Base-by-base conservation (phyloP, 2,888 invertebrate genomes). In the Chrysina gloriosa region DNA sequence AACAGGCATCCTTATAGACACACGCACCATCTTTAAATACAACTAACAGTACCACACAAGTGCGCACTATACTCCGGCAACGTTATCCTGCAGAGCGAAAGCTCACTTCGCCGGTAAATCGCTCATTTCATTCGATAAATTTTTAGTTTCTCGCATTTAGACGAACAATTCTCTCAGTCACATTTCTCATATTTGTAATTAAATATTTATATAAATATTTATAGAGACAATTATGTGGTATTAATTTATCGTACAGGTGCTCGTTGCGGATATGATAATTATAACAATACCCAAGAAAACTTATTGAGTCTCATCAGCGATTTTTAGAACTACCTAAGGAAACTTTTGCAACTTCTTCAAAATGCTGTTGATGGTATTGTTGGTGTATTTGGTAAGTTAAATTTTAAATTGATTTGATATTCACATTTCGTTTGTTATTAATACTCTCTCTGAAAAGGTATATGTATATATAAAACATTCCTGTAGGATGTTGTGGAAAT, bases 341-440 rank as follows among this genome's bases (percentile, higher is more conserved):
- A 39, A 9, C 14, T 58, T 42, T 9, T 0, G 11, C 25, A 58
- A 16, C 9, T 14, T 19, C 14, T 3, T 6, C 39, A 23, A 25
- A 14, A 58, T 58, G 58, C 11, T 58, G 39, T 27, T 58, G 39
- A 58, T 11, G 11, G 39, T 42, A 42, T 5, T 58, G 9, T 39
- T 58, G 5, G 25, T 58, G 11, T 58, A 58, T 19, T 58, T 58
- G 58, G 58, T 58, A 58, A 58, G 58, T 58, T 42, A 29, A 52
- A 48, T 48, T 48, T 48, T 21, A 6, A n/a, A 21, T 48, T 52
- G 3, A 52, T 16, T 45, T 42, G 16, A n/a, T n/a, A n/a, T n/a
- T n/a, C n/a, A n/a, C n/a, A n/a, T n/a, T n/a, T 36, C 2, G 7
- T 36, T 36, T 36, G 7, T 36, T n/a, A n/a, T n/a, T n/a, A n/a